These are phyloP conservation scores for Conus ventricosus DNA, from an alignment of 1,140 invertebrate genomes.

Conservation along the genomic window DNA sequence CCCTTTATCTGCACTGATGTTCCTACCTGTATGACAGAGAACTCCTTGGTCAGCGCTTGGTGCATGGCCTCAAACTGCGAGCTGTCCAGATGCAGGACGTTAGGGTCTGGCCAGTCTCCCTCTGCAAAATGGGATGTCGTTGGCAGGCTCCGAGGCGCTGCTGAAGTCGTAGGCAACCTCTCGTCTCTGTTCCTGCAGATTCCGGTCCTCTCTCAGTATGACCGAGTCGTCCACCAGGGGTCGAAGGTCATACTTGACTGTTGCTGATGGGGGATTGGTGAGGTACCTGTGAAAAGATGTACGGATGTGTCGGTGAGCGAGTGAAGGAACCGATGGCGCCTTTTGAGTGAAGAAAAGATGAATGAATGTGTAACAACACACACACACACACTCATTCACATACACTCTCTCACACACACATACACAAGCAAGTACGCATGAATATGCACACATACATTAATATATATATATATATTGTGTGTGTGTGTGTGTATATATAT, in stretches of 20 bases:
- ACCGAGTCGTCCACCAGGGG: slow-evolving; percentile 52
- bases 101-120: slow-evolving; percentile 60
- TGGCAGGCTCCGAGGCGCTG: slow-evolving; percentile 7
- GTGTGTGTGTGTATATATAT: no score
- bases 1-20: no score
- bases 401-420: no score
- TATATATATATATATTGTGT: no score
- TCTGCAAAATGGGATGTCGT: slow-evolving; percentile 47
- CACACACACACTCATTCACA: no score
- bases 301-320: no score
- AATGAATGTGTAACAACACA: no score
- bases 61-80: slow-evolving; percentile 75
- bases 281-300: background rate
- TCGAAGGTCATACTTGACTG: slow-evolving; percentile 47
- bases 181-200: slow-evolving; percentile 31
- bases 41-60: slow-evolving; percentile 74
- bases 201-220: slow-evolving; percentile 39
- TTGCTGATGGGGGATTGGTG: background rate
- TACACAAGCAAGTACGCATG: no score
- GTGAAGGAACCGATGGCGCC: no score
- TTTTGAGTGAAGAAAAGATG: no score
- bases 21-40: slow-evolving; percentile 82
- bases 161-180: slow-evolving; percentile 42
- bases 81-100: slow-evolving; percentile 69
- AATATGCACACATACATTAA: no score